These are phyloP conservation scores for Xestoiulus laeticollis DNA, from an alignment of 2,888 invertebrate species.

Conservation along the genomic window DNA sequence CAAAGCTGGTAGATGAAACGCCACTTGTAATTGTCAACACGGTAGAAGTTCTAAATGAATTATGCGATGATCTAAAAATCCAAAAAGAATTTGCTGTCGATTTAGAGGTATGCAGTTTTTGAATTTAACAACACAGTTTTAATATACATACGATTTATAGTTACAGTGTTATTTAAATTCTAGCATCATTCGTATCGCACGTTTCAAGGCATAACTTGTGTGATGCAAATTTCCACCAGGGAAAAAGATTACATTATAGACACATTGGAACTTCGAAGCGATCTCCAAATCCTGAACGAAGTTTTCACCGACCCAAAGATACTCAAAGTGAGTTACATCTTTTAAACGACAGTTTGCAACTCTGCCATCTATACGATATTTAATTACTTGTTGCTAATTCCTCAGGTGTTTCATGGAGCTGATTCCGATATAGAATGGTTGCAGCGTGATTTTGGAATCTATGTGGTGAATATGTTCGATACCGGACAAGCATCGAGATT, in stretches of 20 bases:
- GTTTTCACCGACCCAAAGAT: conserved; percentile 89
- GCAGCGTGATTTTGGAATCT: conserved; percentile 93
- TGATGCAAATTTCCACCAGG: conserved; percentile 89
- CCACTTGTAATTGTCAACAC: conserved; percentile 76
- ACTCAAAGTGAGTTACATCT: conserved; percentile 77
- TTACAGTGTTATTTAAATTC: conserved; percentile 41
- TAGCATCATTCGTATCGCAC: conserved; percentile 89
- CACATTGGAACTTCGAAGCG: conserved; percentile 81
- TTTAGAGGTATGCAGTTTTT: conserved; percentile 68
- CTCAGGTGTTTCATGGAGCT: conserved; percentile 89
- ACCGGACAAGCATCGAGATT: conserved; percentile 87
- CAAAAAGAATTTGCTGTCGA: conserved; percentile 87
- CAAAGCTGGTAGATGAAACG: conserved; percentile 71
- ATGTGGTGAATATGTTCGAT: conserved; percentile 97
- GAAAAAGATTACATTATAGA: conserved; percentile 88
- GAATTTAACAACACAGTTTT: background rate
- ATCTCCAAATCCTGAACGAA: conserved; percentile 83
- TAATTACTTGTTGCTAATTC: background rate
- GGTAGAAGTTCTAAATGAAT: conserved; percentile 71
- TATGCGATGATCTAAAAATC: conserved; percentile 74
- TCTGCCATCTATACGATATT: background rate
- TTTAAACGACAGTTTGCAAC: background rate
- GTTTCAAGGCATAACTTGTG: conserved; percentile 93
- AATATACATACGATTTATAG: background rate
- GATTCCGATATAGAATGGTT: conserved; percentile 90